Conservation (phyloP, 2,113 vertebrate genomes). For the Paradisaea rubra region DNA sequence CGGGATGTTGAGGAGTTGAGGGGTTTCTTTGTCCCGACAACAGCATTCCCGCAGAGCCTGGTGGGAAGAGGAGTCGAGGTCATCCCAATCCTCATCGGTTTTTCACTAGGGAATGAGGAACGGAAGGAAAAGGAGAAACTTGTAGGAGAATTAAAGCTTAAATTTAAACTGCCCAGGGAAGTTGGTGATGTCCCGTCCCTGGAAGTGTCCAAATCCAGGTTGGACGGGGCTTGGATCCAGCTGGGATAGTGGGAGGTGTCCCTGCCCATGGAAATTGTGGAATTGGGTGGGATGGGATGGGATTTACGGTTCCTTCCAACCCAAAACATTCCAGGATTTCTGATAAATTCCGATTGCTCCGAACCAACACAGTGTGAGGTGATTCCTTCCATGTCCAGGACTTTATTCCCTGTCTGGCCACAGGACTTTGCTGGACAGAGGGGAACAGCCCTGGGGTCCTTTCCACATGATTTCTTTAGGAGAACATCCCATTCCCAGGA, state of each 20-base stretch:
- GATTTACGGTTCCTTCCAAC: neutral
- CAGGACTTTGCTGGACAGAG: neutral
- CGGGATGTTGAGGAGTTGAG: neutral
- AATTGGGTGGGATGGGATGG: no score
- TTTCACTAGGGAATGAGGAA: neutral
- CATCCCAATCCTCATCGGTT: neutral
- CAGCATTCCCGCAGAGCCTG: neutral
- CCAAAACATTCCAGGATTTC: neutral
- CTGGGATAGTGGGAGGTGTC: neutral
- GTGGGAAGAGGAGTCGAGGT: neutral
- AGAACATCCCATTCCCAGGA: neutral
- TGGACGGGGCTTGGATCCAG: accelerated
- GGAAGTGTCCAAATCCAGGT: neutral
- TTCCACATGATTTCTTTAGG: neutral
- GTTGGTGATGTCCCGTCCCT: neutral
- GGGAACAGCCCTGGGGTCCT: neutral
- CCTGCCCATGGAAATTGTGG: neutral
- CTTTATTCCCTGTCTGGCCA: neutral
- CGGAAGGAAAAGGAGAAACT: neutral
- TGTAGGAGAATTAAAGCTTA: neutral
- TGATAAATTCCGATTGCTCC: neutral
- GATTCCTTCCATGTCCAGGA: neutral
- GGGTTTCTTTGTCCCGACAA: no score
- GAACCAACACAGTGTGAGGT: neutral
- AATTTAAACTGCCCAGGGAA: accelerated